Evolutionary conservation across 2,797 vertebrate species (phyloP), one percentile per base, ranked within the genome.

Genomic region (Bovichtus diacanthus): DNA sequence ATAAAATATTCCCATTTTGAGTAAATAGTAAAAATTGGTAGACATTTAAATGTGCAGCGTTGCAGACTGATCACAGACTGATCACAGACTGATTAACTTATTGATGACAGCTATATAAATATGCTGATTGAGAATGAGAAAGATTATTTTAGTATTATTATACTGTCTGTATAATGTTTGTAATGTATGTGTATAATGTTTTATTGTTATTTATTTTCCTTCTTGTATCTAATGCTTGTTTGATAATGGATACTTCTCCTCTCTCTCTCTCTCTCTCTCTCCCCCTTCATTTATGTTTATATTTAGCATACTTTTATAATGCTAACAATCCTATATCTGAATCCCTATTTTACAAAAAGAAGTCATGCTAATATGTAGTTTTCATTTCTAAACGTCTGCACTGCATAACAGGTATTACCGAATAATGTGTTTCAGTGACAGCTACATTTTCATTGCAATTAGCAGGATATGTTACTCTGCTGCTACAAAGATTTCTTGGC

Each of bases 401-500:
- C 10, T 36, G n/a, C 9, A 23, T 10, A 36, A 23, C 46, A 74
- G 31, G 21, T 64, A 44, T 39, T 34, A 47, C 38, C 60, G 13
- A 74, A 27, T 29, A 1, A 60, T 58, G 21, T 54, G 54, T 51
- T n/a, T 43, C 7, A 59, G 1, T 50, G 34, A 25, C 61, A n/a
- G 44, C 23, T 58, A 15, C 6, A 21, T 56, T 38, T 72, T 53
- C 19, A 65, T 68, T 70, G 12, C 36, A 56, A 53, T 62, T 10
- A 7, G 25, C 12, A 39, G 21, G 65, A 67, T 29, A 58, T 61
- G 27, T 72, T 51, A 74, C 67, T 71, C 21, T 58, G 59, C 66
- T 56, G 44, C 39, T 54, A 6, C 50, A 68, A 62, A 70, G 34
- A 8, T 44, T 49, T 71, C 16, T 56, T 65, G 12, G 41, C 69